Evolutionary conservation across 1,140 invertebrate species (phyloP).

Genomic region (Sinella curviseta): DNA sequence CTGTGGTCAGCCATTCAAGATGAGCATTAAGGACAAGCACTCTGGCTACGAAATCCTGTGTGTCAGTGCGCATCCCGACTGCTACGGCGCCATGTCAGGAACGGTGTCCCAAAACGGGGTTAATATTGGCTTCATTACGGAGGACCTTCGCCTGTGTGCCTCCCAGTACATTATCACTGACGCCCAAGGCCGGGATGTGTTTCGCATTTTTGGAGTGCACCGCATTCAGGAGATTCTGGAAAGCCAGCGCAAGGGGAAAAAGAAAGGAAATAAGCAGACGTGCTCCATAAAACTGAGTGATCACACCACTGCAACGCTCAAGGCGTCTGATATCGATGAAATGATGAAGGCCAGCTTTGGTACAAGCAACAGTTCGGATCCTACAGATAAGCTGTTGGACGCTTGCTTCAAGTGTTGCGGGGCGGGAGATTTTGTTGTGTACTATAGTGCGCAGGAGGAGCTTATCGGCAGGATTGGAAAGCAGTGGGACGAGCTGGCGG

Average conservation of each 20-base stretch:
- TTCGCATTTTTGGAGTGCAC: conserved; percentile 28
- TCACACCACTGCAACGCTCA: background rate
- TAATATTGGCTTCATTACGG: conserved; percentile 34
- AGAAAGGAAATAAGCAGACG: background rate
- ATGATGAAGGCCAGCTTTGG: conserved; percentile 4
- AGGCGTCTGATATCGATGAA: background rate
- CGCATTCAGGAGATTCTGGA: background rate
- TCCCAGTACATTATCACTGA: conserved; percentile 35
- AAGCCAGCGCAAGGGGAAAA: background rate
- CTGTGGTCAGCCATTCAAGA: conserved; percentile 34
- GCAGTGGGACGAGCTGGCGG: conserved; percentile 30
- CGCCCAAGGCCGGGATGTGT: conserved; percentile 35
- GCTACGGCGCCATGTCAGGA: conserved; percentile 31
- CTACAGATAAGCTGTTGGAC: conserved; percentile 15
- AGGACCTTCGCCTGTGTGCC: conserved; percentile 36
- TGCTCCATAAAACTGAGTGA: conserved; percentile 1
- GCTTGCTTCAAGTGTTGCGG: conserved; percentile 30
- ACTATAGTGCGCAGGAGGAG: conserved; percentile 20
- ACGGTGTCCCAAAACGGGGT: conserved; percentile 36
- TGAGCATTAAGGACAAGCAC: conserved; percentile 29
- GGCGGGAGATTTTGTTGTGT: conserved; percentile 38
- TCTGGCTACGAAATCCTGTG: conserved; percentile 33
- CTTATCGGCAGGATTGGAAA: conserved; percentile 31
- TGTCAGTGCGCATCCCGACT: conserved; percentile 37
- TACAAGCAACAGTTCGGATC: background rate